Percentiles rank a stretch among this genome's conserved stretches.
These are phyloP conservation scores for Tetanocera ferruginea DNA, from an alignment of 2,888 invertebrate genomes.

Conservation along the genomic window DNA sequence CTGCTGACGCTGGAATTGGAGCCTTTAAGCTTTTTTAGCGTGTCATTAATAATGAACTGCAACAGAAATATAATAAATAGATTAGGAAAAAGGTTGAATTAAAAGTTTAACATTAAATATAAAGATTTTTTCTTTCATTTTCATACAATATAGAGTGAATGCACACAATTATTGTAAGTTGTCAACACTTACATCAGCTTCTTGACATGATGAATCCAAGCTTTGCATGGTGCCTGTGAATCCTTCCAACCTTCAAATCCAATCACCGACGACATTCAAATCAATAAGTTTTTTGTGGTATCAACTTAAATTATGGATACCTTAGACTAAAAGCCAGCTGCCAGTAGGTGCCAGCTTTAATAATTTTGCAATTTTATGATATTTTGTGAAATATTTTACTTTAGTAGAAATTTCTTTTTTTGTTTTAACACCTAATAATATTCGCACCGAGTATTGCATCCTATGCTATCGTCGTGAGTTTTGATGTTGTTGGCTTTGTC, in stretches of 20 bases:
- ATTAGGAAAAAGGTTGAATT: not conserved
- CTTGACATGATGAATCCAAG: constrained; percentile 77
- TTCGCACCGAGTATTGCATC: too few species aligned
- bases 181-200: constrained; percentile 74
- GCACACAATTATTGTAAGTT: not conserved
- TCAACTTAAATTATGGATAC: constrained; percentile 4
- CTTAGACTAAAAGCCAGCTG: not conserved
- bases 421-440: not conserved
- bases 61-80: constrained; percentile 29
- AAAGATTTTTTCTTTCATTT: not conserved
- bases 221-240: constrained; percentile 75
- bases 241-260: constrained; percentile 57
- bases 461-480: not conserved
- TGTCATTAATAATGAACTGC: constrained; percentile 70
- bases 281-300: constrained; percentile 28
- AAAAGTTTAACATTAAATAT: not conserved
- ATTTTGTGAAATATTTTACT: not conserved
- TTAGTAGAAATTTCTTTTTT: not conserved
- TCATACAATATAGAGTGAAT: not conserved
- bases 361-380: too few species aligned
- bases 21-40: constrained; percentile 68
- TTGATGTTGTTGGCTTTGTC: not conserved
- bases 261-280: constrained; percentile 66
- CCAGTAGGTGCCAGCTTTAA: too few species aligned
- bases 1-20: constrained; percentile 53